Evolutionary conservation across 2,113 vertebrate genomes (phyloP).

Genomic region (Oxyruncus cristatus): DNA sequence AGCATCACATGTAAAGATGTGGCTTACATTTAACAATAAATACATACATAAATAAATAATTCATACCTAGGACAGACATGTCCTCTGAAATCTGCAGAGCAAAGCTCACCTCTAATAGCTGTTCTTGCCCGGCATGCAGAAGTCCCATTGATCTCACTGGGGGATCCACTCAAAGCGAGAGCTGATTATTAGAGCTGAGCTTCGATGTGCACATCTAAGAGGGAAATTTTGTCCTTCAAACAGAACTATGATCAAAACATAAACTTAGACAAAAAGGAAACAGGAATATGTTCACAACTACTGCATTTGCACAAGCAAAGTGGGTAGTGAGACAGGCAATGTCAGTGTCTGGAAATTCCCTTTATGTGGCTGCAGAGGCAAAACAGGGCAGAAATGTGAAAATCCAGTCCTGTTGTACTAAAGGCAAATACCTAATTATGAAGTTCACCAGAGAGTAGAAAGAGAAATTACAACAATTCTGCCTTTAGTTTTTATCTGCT

Average conservation of each 20-base stretch:
- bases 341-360: not conserved
- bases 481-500: not conserved
- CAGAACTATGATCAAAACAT: not conserved
- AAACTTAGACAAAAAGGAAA: not conserved
- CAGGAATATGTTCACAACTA: not conserved
- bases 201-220: not conserved
- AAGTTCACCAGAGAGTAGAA: not conserved
- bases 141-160: conserved; percentile 17
- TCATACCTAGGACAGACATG: not conserved
- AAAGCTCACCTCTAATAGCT: not conserved
- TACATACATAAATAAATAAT: not conserved
- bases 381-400: not conserved
- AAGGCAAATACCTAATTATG: not conserved
- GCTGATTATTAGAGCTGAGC: not conserved
- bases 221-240: conserved; percentile 1
- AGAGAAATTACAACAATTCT: not conserved
- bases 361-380: not conserved
- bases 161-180: conserved; percentile 14
- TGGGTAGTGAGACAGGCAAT: not conserved
- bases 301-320: not conserved
- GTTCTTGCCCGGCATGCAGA: not conserved
- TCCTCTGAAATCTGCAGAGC: not conserved
- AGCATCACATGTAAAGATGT: not conserved
- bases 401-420: not conserved
- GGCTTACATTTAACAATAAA: not conserved